These are phyloP conservation scores for Armadillidium nasatum DNA, from an alignment of 1,140 invertebrate genomes.

Conservation along the genomic window DNA sequence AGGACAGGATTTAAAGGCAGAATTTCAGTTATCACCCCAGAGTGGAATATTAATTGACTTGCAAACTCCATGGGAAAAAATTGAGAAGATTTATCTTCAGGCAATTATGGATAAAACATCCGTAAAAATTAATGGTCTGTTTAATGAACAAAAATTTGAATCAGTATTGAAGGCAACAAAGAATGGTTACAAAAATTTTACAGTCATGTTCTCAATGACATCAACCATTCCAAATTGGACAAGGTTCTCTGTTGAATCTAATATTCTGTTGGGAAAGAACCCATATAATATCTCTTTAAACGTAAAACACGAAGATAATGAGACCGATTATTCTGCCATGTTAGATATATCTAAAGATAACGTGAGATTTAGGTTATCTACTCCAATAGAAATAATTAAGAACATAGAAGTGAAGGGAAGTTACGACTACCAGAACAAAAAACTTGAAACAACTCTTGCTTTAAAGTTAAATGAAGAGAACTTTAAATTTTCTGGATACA, in stretches of 20 bases:
- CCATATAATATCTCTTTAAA: background rate
- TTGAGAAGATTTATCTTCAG: background rate
- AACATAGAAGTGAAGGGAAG: background rate
- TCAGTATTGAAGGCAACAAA: background rate
- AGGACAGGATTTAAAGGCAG: background rate
- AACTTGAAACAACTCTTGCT: background rate
- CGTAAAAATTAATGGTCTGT: background rate
- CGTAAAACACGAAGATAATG: background rate
- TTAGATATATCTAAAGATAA: background rate
- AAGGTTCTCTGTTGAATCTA: background rate
- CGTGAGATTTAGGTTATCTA: background rate
- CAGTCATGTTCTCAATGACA: background rate
- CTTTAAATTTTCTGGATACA: background rate
- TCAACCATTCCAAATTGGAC: background rate
- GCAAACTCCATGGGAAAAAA: background rate
- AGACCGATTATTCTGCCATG: background rate
- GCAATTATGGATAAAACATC: background rate
- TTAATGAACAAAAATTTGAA: background rate
- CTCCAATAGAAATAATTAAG: background rate
- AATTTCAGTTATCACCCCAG: background rate
- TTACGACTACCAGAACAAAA: background rate
- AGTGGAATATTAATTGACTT: background rate
- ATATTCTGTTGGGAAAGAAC: background rate
- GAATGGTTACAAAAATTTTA: background rate
- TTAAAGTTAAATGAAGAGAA: background rate